Base-by-base conservation (phyloP, 2,888 invertebrate species). In the Acanthosepion pharaonis region DNA sequence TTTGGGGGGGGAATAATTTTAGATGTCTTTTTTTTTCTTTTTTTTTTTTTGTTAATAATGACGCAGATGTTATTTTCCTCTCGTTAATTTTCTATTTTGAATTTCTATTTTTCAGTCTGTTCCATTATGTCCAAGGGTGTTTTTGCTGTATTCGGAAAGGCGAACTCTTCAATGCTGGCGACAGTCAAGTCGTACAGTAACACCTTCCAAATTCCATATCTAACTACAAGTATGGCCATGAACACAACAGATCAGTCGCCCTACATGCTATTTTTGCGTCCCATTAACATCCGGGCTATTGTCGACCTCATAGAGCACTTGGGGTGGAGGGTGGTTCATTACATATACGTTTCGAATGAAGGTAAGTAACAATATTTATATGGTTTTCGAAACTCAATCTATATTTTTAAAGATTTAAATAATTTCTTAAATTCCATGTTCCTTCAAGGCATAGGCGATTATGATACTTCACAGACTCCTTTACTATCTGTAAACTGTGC, bases 151-250 rank as follows among this genome's bases (percentile, higher is more conserved):
- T 96, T 96, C 94, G 96, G 96, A 3, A 95, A 96, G 42, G 96
- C 96, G 95, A 96, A 96, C 64, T 95, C 95, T 8, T 95, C 96
- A 49, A 96, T 96, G 18, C 93, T 96, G 94, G 95, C 96, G 93
- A 96, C 96, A 49, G 95, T 97, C 94, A 96, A 96, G 94, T 96
- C 96, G 11, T 96, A 96, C 95, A 96, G 95, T 94, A 95, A 95
- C 93, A 96, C 96, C 8, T 96, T 96, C 95, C 94, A 96, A 93
- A 96, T 96, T 95, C 96, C 97, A 18, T 96, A 95, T 95, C 94
- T 97, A 92, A 96, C 96, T 9, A 95, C 96, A 91, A 96, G 96
- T 94, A 96, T 96, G 96, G 95, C 96, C 0, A 95, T 96, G 64
- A 96, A 96, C 95, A 95, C 95, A n/a, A 94, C 94, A 49, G 95